These are phyloP conservation scores for Zele albiditarsus DNA, from an alignment of 2,888 invertebrate genomes.

Conservation along the genomic window DNA sequence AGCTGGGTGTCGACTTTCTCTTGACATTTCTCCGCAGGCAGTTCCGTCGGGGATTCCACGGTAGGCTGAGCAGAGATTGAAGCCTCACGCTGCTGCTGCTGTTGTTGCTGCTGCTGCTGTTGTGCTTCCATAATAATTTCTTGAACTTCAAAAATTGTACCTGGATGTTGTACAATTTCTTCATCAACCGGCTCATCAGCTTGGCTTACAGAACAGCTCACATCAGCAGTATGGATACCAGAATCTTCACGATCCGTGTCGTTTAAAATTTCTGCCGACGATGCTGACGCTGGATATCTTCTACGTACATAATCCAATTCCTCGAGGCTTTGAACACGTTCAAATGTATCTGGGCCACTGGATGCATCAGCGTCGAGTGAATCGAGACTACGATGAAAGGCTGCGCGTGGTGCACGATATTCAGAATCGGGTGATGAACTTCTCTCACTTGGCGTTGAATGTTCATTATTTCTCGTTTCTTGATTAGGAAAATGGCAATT, in stretches of 20 bases:
- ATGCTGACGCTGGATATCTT: conserved; percentile 75
- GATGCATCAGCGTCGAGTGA: conserved; percentile 78
- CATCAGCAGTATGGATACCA: conserved; percentile 86
- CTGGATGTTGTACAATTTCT: conserved; percentile 58
- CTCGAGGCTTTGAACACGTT: conserved; percentile 79
- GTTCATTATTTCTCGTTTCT: conserved; percentile 56
- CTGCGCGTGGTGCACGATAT: conserved; percentile 63
- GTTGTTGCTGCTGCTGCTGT: conserved; percentile 45
- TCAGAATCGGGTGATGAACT: conserved; percentile 70
- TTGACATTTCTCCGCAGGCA: conserved; percentile 43
- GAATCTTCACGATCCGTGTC: conserved; percentile 85
- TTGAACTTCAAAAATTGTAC: conserved; percentile 56
- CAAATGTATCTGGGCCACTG: conserved; percentile 75
- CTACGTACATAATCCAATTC: conserved; percentile 75
- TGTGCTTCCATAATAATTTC: conserved; percentile 57
- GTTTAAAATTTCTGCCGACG: conserved; percentile 78
- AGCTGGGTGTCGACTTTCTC: conserved; percentile 51
- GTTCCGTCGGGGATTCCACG: conserved; percentile 29
- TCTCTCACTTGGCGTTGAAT: conserved; percentile 67
- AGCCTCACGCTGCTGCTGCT: conserved; percentile 11
- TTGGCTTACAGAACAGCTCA: conserved; percentile 83
- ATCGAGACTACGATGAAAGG: conserved; percentile 79
- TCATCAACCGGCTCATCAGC: conserved; percentile 82
- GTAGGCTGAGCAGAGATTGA: conserved; percentile 18
- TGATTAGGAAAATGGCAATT: conserved; percentile 59